Percentiles rank a stretch among this genome's conserved stretches.
phyloP scores from a whole-genome alignment of 2,888 invertebrate genomes.

The Apocheima hispidaria region DNA sequence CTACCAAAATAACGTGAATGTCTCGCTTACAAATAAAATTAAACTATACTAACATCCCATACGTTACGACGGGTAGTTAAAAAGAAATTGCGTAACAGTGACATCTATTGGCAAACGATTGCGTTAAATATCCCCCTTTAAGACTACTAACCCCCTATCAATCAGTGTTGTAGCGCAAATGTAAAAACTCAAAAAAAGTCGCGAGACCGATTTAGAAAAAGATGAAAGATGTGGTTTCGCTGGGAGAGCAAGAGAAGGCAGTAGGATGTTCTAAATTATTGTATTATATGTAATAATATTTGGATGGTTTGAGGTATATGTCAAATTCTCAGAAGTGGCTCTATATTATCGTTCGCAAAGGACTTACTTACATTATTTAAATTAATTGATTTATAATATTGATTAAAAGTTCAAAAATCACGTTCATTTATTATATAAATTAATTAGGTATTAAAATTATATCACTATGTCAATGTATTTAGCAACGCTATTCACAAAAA shows the following conservation, averaged over 20 bases:
- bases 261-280: constrained; percentile 76
- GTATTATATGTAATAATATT: constrained; percentile 79
- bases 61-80: background rate
- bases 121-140: constrained; percentile 11
- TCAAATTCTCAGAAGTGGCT: constrained; percentile 27
- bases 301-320: constrained; percentile 60
- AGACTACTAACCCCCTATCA: constrained; percentile 40
- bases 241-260: constrained; percentile 48
- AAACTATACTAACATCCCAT: background rate
- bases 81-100: background rate
- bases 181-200: constrained; percentile 68
- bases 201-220: constrained; percentile 54
- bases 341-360: too few species aligned
- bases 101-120: constrained; percentile 25
- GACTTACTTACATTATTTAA: too few species aligned
- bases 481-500: too few species aligned
- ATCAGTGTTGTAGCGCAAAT: constrained; percentile 68
- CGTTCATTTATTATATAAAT: too few species aligned
- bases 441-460: too few species aligned
- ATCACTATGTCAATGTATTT: too few species aligned
- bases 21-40: too few species aligned
- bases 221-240: constrained; percentile 48
- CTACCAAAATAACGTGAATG: background rate
- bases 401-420: too few species aligned
- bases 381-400: too few species aligned